Conservation (phyloP, 2,113 vertebrate genomes). For the Neodontobutis hainanensis region DNA sequence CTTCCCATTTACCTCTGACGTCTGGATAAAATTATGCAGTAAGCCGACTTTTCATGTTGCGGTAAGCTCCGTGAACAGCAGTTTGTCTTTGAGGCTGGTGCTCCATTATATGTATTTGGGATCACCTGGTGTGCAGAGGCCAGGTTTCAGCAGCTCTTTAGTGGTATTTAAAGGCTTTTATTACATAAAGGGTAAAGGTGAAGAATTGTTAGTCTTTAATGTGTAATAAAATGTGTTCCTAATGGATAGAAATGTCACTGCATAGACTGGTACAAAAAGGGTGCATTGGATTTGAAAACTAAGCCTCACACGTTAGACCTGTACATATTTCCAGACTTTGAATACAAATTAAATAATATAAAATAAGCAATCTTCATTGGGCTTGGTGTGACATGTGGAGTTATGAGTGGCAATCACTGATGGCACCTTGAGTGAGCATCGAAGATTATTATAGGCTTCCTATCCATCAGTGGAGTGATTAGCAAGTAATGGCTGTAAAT, state of each 20-base stretch:
- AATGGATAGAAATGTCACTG: not conserved
- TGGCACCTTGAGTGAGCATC: not conserved
- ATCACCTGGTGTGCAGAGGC: constrained; percentile 19
- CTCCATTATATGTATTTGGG: not conserved
- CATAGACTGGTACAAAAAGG: not conserved
- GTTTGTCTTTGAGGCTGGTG: constrained; percentile 2
- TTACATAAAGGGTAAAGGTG: not conserved
- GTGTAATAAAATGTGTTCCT: not conserved
- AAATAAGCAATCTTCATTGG: constrained; percentile 7
- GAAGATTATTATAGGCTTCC: constrained; percentile 18
- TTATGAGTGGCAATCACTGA: constrained; percentile 22
- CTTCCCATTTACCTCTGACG: constrained; percentile 25
- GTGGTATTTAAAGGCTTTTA: constrained; percentile 3
- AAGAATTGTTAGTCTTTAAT: not conserved
- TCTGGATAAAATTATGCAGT: constrained; percentile 36
- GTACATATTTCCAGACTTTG: not conserved
- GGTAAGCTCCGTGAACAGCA: not conserved
- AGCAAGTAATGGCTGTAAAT: constrained; percentile 15
- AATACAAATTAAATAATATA: not conserved
- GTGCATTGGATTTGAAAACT: not conserved
- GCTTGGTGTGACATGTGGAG: constrained; percentile 6
- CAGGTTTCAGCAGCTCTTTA: not conserved
- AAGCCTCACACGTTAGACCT: not conserved
- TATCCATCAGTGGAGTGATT: constrained; percentile 8
- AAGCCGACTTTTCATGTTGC: constrained; percentile 13